A percentile compares a stretch with the other conserved stretches of the same genome.
These are phyloP conservation scores for Crioceris asparagi DNA, from an alignment of 2,888 invertebrate genomes.

Conservation along the genomic window DNA sequence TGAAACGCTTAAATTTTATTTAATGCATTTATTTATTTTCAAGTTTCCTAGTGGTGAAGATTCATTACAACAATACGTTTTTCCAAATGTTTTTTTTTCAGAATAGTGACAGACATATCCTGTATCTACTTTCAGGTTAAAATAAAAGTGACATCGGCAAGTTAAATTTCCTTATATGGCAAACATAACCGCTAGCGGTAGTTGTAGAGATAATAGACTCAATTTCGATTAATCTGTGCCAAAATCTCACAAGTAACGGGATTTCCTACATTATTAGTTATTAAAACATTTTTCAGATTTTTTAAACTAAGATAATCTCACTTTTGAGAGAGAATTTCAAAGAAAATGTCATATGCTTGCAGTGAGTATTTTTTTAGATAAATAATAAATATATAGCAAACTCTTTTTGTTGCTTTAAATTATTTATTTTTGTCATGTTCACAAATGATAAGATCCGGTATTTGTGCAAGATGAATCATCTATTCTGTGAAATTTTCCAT, in stretches of 20 bases:
- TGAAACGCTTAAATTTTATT: no score
- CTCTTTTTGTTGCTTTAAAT: constrained; percentile 1
- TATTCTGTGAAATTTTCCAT: not conserved
- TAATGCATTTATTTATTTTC: no score
- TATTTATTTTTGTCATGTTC: not conserved
- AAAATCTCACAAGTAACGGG: constrained; percentile 14
- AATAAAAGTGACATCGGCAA: no score
- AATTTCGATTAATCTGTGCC: constrained; percentile 16
- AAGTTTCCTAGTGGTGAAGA: no score
- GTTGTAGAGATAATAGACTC: constrained; percentile 8
- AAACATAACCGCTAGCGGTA: constrained; percentile 25
- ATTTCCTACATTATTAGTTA: constrained; percentile 6
- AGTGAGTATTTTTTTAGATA: constrained; percentile 25
- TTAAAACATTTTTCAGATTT: constrained; percentile 3
- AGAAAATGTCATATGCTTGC: constrained; percentile 30
- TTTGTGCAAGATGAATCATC: not conserved
- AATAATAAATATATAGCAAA: constrained; percentile 4
- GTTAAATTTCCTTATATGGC: constrained; percentile 24
- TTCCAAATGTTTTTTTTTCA: no score
- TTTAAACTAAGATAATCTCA: constrained; percentile 7
- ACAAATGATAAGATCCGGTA: not conserved
- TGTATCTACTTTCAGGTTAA: no score
- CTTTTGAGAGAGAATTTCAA: constrained; percentile 17
- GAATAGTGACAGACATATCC: no score
- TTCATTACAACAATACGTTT: no score